Base-by-base conservation (phyloP, 1,140 invertebrate genomes). In the Camponotus pennsylvanicus region DNA sequence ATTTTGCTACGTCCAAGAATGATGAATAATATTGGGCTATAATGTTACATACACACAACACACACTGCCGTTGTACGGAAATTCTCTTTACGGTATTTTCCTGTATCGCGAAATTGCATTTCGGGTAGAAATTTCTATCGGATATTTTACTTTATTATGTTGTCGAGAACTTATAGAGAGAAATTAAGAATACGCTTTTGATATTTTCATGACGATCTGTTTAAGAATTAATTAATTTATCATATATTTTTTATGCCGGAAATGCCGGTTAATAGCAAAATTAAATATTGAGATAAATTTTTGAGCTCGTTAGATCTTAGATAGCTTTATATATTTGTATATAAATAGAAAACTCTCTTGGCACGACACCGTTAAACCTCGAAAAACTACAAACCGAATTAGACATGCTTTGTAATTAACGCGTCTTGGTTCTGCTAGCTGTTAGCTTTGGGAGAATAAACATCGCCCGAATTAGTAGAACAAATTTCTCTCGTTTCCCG, bases 301-400 rank as follows among this genome's bases (percentile, higher is more conserved):
- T 69, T 15, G 69, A 57, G 21, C 61, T 55, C 7, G 57, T 21
- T 70, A 42, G n/a, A 21, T 2, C 2, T 40, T 7, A 52, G 52
- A 73, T 75, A 79, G 64, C 40, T 83, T 73, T 61, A 49, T 61
- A 11, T 37, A 34, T 63, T 63, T 42, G 21, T 49, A 78, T 64
- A 15, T 57, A 67, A 70, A n/a, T 55, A 45, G 34, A 86, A 73
- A 83, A 61, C 15, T 73, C 27, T 27, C 27, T 80, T 8, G 61
- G 57, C 21, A 13, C 37, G 52, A 37, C 27, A 79, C 52, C 42
- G 52, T 61, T 73, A 4, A 49, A 55, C 18, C 32, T 21, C 73
- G 64, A 90, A 92, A 90, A 92, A 88, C 87, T 92, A 55, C 63
- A 88, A 91, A 92, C 85, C 87, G 88, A 86, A 92, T 92, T 92